Conservation (phyloP, 2,888 invertebrate genomes). For the Kryphioiulus occultus region DNA sequence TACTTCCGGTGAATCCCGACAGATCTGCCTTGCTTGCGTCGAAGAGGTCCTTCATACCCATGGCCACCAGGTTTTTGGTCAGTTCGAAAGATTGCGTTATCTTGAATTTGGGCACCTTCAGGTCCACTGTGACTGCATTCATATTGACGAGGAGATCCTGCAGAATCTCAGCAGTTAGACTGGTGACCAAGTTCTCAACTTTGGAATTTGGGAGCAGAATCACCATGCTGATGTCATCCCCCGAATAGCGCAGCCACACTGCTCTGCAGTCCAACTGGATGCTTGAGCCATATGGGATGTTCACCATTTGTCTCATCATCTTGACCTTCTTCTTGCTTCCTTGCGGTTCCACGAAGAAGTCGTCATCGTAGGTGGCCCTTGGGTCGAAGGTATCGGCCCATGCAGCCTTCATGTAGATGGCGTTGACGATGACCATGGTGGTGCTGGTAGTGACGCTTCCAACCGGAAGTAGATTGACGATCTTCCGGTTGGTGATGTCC, state of each 20-base stretch:
- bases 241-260: conserved; percentile 50
- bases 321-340: conserved; percentile 66
- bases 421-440: conserved; percentile 63
- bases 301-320: conserved; percentile 47
- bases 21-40: conserved; percentile 46
- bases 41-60: conserved; percentile 49
- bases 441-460: conserved; percentile 61
- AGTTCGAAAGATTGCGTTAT: conserved; percentile 45
- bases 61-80: conserved; percentile 13
- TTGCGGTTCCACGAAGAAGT: conserved; percentile 69
- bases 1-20: conserved; percentile 51
- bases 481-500: conserved; percentile 79
- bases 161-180: conserved; percentile 2
- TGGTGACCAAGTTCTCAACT: not conserved
- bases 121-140: conserved; percentile 28
- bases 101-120: conserved; percentile 50
- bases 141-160: not conserved
- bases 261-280: conserved; percentile 21
- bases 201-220: conserved; percentile 37
- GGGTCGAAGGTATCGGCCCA: conserved; percentile 78
- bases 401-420: conserved; percentile 64
- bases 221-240: conserved; percentile 59
- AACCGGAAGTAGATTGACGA: conserved; percentile 75
- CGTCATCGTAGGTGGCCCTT: conserved; percentile 73
- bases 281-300: conserved; percentile 10